Conservation (phyloP, 2,888 invertebrate genomes). For the Thymelicus acteon region DNA sequence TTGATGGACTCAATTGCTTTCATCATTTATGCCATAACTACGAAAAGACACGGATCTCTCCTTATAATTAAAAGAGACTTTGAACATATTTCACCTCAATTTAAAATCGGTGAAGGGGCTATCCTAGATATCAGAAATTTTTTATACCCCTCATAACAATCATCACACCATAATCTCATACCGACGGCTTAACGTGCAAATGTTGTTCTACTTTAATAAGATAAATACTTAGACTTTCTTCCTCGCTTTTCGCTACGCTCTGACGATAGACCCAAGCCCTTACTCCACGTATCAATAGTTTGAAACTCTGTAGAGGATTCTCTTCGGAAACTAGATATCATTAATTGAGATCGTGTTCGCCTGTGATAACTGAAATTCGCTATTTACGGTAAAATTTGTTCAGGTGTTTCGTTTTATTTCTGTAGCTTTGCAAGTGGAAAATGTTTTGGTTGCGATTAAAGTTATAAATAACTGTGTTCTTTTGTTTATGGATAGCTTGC, state of each 20-base stretch:
- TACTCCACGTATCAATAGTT: slow-evolving; percentile 16
- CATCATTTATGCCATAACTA: too few species aligned
- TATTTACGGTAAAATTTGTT: slow-evolving; percentile 18
- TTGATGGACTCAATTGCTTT: too few species aligned
- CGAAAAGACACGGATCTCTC: too few species aligned
- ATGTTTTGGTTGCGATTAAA: slow-evolving; percentile 5
- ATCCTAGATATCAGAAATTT: too few species aligned
- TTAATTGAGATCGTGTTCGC: slow-evolving; percentile 32
- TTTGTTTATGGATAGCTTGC: background rate
- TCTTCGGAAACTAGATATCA: slow-evolving; percentile 33
- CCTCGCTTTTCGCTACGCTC: background rate
- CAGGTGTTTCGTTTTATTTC: slow-evolving; percentile 17
- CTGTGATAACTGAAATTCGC: slow-evolving; percentile 22
- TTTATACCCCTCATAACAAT: too few species aligned
- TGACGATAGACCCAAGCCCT: slow-evolving; percentile 13
- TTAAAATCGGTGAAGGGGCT: too few species aligned
- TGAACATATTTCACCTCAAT: too few species aligned
- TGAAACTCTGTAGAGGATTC: slow-evolving; percentile 26
- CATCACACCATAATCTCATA: too few species aligned
- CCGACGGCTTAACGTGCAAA: too few species aligned
- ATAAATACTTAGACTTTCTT: background rate
- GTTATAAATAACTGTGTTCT: background rate
- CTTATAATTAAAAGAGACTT: too few species aligned
- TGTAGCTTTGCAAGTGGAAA: background rate
- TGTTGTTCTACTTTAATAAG: too few species aligned